A percentile compares a stretch with the other conserved stretches of the same genome.
Evolutionary conservation across 2,113 vertebrate genomes (phyloP).

Genomic region (Limnothrissa miodon): DNA sequence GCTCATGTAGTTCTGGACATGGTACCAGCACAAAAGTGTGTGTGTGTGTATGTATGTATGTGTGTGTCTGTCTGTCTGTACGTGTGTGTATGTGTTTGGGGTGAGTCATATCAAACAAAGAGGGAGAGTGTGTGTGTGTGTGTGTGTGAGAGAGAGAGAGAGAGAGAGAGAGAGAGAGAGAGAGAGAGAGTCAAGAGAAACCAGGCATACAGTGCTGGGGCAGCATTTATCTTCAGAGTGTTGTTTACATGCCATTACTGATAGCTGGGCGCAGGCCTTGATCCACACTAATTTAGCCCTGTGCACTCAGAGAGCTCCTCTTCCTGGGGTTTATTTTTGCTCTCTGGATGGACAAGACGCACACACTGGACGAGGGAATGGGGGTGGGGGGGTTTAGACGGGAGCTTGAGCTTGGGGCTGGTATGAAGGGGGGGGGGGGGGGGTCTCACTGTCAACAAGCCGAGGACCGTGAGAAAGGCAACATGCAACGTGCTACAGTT

Average conservation of each 20-base stretch:
- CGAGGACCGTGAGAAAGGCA: constrained; percentile 69
- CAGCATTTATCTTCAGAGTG: constrained; percentile 49
- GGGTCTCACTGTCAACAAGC: constrained; percentile 70
- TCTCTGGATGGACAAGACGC: constrained; percentile 60
- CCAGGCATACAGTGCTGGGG: constrained; percentile 33
- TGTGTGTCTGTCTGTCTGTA: background rate
- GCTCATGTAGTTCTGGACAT: background rate
- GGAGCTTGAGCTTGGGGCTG: background rate
- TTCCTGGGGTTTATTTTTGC: constrained; percentile 63
- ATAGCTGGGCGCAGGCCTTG: constrained; percentile 50
- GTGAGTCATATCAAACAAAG: background rate
- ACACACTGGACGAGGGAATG: constrained; percentile 55
- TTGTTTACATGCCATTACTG: constrained; percentile 57
- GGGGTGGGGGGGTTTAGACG: constrained; percentile 30
- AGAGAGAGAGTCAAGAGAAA: background rate
- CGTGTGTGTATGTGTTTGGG: background rate
- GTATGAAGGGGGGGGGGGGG: constrained; percentile 33
- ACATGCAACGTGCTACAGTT: constrained; percentile 61
- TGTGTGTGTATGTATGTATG: background rate
- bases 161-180: too few species aligned
- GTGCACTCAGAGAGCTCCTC: constrained; percentile 37
- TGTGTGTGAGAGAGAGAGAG: background rate
- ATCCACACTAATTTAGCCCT: constrained; percentile 57
- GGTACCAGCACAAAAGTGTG: background rate
- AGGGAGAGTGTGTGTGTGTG: constrained; percentile 37